Base-by-base conservation (phyloP, 2,113 vertebrate genomes). In the Thunnus thynnus region DNA sequence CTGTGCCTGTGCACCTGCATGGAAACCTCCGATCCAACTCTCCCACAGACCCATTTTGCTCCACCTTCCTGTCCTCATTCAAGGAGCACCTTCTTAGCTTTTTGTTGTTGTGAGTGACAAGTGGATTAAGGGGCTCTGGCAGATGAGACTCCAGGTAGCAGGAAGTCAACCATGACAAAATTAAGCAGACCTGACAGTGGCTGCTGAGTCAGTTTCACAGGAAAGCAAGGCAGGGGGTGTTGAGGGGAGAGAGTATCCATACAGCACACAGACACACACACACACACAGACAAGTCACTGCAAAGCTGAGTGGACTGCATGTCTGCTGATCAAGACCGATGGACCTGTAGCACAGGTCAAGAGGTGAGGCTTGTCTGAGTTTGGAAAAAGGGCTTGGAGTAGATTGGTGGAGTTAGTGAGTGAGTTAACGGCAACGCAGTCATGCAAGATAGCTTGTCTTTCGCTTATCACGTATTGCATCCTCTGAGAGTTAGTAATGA, bases 171-270 rank as follows among this genome's bases (percentile, higher is more conserved):
- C 91, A 85, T 90, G 91, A 94, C 84, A 51, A 88, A 93, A 94
- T 93, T 91, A 94, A 95, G 90, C 88, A 72, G 88, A 94, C 84
- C 85, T 90, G 92, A 95, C 94, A 93, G 87, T 78, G 88, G 83
- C 82, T 94, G 94, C 94, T 95, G 94, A 95, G 81, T 95, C 94
- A 95, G 95, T 79, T 86, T 86, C 77, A 90, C 58, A 36, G 77
- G 83, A 79, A 80, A 63, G 81, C 27, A 80, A 83, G 70, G 78
- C 67, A 36, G 77, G 73, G 62, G 51, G 83, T 72, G 84, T 79
- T 65, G 86, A 78, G 63, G 61, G 66, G 64, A 70, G 46, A 58
- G 62, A 55, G 77, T 77, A 68, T 60, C 57, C 36, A 67, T 46
- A 52, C 32, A 25, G 56, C 75, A 44, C 22, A 51, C 17, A 52